These are phyloP conservation scores for Phymastichus coffea DNA, from an alignment of 1,140 invertebrate species.

Conservation along the genomic window DNA sequence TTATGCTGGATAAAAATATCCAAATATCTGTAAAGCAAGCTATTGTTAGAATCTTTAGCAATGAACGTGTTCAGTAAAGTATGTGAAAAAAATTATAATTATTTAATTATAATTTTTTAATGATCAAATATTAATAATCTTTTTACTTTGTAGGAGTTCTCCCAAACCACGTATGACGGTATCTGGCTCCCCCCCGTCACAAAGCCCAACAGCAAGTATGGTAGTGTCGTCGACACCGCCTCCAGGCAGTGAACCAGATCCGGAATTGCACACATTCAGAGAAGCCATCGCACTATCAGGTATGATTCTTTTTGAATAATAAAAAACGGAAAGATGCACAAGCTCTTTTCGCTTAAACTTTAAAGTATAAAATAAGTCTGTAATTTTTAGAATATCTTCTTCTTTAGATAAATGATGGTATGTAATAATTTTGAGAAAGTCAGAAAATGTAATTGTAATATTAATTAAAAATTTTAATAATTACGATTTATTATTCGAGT, in stretches of 20 bases:
- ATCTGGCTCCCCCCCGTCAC: slow-evolving; percentile 53
- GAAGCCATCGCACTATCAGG: slow-evolving; percentile 71
- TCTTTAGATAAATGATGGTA: no score
- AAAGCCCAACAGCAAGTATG: slow-evolving; percentile 53
- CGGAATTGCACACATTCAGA: slow-evolving; percentile 71
- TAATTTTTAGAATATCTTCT: no score
- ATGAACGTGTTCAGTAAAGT: not conserved
- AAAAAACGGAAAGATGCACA: no score
- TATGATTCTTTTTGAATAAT: slow-evolving; percentile 43
- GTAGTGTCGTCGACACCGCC: slow-evolving; percentile 50
- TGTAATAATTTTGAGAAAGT: no score
- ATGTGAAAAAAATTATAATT: not conserved
- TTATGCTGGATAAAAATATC: no score
- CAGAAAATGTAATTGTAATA: no score
- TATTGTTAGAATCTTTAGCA: no score
- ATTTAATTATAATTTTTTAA: slow-evolving; percentile 10
- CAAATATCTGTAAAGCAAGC: no score
- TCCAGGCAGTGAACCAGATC: slow-evolving; percentile 57
- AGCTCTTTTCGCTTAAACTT: no score
- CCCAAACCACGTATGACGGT: slow-evolving; percentile 58
- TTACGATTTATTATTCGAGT: no score
- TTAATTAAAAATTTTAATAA: no score
- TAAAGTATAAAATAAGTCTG: no score
- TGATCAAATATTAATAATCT: not conserved
- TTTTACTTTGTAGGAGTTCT: slow-evolving; percentile 50